Evolutionary conservation across 2,113 vertebrate species (phyloP), one percentile per base, ranked within the genome.

Genomic region (Neogale vison): DNA sequence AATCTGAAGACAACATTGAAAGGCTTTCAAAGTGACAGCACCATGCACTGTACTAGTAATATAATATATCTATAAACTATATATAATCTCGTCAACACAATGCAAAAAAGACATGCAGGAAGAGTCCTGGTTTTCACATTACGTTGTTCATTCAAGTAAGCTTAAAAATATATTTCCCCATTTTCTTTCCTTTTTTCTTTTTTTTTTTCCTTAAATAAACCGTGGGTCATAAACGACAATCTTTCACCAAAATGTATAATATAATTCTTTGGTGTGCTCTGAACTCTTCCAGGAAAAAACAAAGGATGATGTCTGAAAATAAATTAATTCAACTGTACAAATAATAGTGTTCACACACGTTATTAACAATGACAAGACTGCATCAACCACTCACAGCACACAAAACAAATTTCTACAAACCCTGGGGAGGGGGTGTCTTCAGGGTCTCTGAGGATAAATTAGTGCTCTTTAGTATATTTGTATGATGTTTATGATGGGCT

Each of bases 301-400:
- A 98, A 94, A 97, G 97, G 97, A 98, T 98, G 99, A 99, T 99
- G 98, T 98, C 99, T 99, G 98, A 99, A 99, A 99, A 99, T 99
- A 99, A 99, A 99, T 99, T 99, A 99, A 99, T 99, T 99, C 99
- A 99, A 99, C 99, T 99, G 98, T 99, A 99, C 99, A 99, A 99
- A 99, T 99, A 99, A 99, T 98, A 99, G 98, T 98, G 97, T 98
- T 98, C 98, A 98, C 98, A 97, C 98, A 99, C 98, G 93, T 98
- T 99, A 98, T 99, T 98, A 98, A 99, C 99, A 99, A 98, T 99
- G 99, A 99, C 99, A 99, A 99, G 99, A 99, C 99, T 99, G 99
- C 98, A 99, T 98, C 98, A 98, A 99, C 99, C 98, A 99, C 99
- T 99, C 99, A 99, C 99, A 98, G 99, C 99, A 99, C 99, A 99